phyloP scores from a whole-genome alignment of 1,140 invertebrate genomes.

The Neodiprion fabricii region DNA sequence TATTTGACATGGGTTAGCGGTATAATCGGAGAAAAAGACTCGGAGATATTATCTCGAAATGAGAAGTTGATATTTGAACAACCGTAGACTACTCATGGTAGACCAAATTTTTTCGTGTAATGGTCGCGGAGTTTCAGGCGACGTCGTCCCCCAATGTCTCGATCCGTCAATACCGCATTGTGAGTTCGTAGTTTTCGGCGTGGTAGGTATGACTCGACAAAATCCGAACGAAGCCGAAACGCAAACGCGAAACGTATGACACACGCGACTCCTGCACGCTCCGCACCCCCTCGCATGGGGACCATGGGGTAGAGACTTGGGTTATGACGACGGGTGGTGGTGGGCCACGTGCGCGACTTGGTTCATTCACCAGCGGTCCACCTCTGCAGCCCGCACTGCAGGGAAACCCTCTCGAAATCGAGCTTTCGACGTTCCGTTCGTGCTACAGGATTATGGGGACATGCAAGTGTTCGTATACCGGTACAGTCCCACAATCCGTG shows the following conservation, averaged over 20 bases:
- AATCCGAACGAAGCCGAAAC: not conserved
- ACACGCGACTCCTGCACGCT: not conserved
- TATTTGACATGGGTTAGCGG: too few species aligned
- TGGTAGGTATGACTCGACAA: not conserved
- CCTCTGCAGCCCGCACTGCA: not conserved
- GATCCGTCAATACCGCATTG: too few species aligned
- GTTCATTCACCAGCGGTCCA: conserved; percentile 4
- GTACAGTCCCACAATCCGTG: not conserved
- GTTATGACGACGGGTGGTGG: not conserved
- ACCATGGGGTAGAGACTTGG: not conserved
- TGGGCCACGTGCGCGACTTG: not conserved
- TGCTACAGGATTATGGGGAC: not conserved
- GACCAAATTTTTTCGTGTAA: too few species aligned
- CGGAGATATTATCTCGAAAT: too few species aligned
- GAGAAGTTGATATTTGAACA: too few species aligned
- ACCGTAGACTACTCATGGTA: too few species aligned
- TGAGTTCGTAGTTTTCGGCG: too few species aligned
- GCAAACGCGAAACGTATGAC: not conserved
- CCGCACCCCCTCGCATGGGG: not conserved
- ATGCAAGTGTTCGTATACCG: not conserved
- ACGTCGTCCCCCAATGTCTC: too few species aligned
- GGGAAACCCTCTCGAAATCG: not conserved
- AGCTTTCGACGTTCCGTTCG: not conserved
- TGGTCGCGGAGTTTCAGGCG: too few species aligned
- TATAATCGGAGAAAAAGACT: too few species aligned